Evolutionary conservation across 1,140 invertebrate species (phyloP).

Genomic region (Globodera ellingtonae): DNA sequence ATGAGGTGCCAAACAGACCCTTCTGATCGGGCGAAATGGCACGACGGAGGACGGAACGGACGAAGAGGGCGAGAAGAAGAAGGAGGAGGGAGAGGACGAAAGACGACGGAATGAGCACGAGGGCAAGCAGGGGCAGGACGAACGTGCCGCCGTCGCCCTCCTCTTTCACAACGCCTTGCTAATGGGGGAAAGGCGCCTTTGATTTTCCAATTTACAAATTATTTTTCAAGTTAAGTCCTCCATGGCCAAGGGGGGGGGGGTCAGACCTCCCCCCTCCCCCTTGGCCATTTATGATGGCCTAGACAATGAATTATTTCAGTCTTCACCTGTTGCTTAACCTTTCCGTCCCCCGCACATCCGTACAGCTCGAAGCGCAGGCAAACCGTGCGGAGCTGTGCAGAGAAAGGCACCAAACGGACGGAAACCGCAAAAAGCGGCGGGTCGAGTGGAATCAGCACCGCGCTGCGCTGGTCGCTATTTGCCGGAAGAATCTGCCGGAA

Average conservation of each 20-base stretch:
- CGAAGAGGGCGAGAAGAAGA: neutral
- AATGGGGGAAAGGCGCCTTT: neutral
- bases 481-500: neutral
- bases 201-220: neutral
- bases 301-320: neutral
- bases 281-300: no score
- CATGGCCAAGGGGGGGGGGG: neutral
- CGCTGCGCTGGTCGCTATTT: neutral
- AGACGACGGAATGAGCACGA: neutral
- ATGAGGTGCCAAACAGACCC: neutral
- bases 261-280: no score
- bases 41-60: neutral
- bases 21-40: constrained; percentile 4
- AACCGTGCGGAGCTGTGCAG: constrained; percentile 3
- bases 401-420: constrained; percentile 2
- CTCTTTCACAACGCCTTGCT: neutral
- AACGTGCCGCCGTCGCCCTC: neutral
- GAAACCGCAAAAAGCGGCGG: neutral
- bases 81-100: neutral
- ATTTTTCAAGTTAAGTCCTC: neutral
- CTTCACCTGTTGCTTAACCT: neutral
- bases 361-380: constrained; percentile 15
- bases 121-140: neutral
- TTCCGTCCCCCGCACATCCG: neutral
- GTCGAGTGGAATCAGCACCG: neutral